Evolutionary conservation across 1,140 invertebrate species (phyloP), one percentile per base, ranked within the genome.

Genomic region (Bombus picipes): DNA sequence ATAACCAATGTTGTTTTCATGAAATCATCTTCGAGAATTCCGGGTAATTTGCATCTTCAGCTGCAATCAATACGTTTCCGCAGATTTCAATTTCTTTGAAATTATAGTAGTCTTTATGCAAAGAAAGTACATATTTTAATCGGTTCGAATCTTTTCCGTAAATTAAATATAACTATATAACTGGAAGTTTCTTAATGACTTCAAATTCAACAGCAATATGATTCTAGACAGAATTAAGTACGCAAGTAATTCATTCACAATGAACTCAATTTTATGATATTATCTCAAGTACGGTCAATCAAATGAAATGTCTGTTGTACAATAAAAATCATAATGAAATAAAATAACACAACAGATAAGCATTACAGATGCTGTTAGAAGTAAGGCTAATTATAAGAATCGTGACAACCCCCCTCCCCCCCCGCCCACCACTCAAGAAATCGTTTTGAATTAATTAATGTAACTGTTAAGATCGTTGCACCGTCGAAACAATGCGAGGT

Each of bases 381-480:
- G 47, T 9, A 66, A 75, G 13, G 18, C 37, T 28, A 68, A 66
- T 39, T 39, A 13, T n/a, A 41, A 71, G 53, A 3, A 15, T n/a
- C 3, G 34, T 65, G 34, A 32, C 68, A 13, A 9, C 0, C 15
- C 0, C 15, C 15, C 47, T n/a, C 5, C 1, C 6, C 13, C 13
- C 8, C 12, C 22, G 0, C 34, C 34, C 5, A 5, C 10, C 12
- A 22, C 28, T 10, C 12, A 18, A 28, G 3, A 66, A 1, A 57
- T 18, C 81, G 43, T 77, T 68, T 62, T 70, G 34, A 83, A 83
- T 78, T 77, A 83, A 83, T 83, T 85, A 85, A 85, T 85, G 43
- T 39, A 75, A 53, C 70, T 13, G 77, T 68, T 59, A 43, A 71
- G 62, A 82, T 41, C 72, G 34, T n/a, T 71, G 62, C 47, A 66